Base-by-base conservation (phyloP, 2,113 vertebrate genomes). In the Spea multiplicata region DNA sequence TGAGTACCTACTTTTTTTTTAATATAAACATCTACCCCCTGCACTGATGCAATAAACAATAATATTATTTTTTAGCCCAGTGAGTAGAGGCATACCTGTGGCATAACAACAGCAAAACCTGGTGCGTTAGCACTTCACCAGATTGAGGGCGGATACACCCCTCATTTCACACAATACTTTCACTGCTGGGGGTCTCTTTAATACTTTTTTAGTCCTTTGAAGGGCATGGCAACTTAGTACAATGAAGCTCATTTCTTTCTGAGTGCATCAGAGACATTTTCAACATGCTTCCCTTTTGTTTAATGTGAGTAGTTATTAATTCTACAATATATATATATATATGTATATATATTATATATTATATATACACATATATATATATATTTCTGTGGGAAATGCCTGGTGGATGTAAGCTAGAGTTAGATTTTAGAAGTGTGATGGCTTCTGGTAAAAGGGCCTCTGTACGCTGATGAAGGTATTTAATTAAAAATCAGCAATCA, bases 1-100 rank as follows among this genome's bases (percentile, higher is more conserved):
- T 93, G 86, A 92, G 91, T 93, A 91, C 85, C n/a, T 76, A 8
- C 79, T 78, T 70, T 50, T 66, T 76, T 81, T 50, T 71, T 79
- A 66, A 66, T 50, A 44, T 65, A 10, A 70, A n/a, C 6, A 12
- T 3, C 8, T 79, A n/a, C 71, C 83, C 65, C 65, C 59, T 61
- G 73, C 6, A 78, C 2, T 30, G 62, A 77, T 46, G 0, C 2
- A 71, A 81, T 30, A 81, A 76, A 69, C 52, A 14, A 44, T 45
- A 70, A 50, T 3, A 4, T 65, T 30, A 30, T 30, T 30, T 30
- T 30, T 30, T 74, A 48, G 55, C 76, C 0, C 10, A 10, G 57
- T 9, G 46, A 14, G 16, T 65, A 53, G 44, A 64, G 44, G 13
- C 7, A 49, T 52, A 64, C 47, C 68, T 62, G 76, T 17, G 49